phyloP scores from a whole-genome alignment of 2,113 vertebrate genomes.

The Neofelis nebulosa region DNA sequence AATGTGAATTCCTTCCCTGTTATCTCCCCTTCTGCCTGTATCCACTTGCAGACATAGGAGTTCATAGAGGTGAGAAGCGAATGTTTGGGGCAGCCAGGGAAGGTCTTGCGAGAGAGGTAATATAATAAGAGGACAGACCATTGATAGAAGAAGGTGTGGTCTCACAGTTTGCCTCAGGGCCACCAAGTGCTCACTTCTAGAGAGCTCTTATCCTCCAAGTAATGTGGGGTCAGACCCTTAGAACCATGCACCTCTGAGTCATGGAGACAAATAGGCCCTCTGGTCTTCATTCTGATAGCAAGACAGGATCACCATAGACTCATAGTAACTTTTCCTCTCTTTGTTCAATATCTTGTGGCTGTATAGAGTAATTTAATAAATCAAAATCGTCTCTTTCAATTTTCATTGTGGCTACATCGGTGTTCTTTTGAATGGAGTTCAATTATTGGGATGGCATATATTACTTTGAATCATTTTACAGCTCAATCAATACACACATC shows the following conservation, averaged over 20 bases:
- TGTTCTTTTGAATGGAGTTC: conserved; percentile 78
- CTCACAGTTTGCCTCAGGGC: background rate
- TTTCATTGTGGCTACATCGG: conserved; percentile 42
- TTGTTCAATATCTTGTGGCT: conserved; percentile 60
- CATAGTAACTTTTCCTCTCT: conserved; percentile 39
- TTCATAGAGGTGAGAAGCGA: background rate
- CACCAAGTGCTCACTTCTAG: background rate
- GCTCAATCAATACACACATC: conserved; percentile 79
- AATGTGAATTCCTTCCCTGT: background rate
- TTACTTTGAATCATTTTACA: conserved; percentile 81
- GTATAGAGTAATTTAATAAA: conserved; percentile 70
- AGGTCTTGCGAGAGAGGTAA: background rate
- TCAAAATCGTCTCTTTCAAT: conserved; percentile 58
- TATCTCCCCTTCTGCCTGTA: background rate
- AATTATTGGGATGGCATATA: conserved; percentile 80
- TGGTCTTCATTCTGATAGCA: background rate
- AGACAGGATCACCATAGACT: background rate
- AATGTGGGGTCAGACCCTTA: background rate
- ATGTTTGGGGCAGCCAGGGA: background rate
- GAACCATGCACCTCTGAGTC: background rate
- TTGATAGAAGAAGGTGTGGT: background rate
- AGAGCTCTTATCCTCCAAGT: background rate
- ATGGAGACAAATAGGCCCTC: background rate
- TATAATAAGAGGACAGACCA: background rate
- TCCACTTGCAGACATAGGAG: background rate